Base-by-base conservation (phyloP, 2,797 vertebrate species). In the Mus minutoides region DNA sequence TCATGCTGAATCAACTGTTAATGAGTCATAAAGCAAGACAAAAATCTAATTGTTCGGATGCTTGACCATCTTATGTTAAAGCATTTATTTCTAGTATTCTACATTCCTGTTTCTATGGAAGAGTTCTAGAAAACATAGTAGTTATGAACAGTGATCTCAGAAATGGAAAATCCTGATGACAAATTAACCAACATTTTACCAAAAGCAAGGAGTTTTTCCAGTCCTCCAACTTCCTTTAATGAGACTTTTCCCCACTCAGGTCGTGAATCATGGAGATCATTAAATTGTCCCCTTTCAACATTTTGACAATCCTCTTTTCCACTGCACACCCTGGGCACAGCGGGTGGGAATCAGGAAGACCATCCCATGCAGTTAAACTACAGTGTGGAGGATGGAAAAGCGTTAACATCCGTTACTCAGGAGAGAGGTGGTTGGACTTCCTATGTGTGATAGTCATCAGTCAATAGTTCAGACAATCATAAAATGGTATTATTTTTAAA, bases 401-500 rank as follows among this genome's bases (percentile, higher is more conserved):
- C 54, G 16, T 90, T 83, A 40, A 80, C 90, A 90, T 6, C 21
- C 43, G 83, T 83, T 88, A 69, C 75, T 49, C 34, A 86, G 43
- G 78, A 91, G 77, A 92, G 49, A 85, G 62, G 29, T 43, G 29
- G 37, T 7, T 76, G 77, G 92, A 78, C 43, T 26, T 88, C 13
- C 73, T 84, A 49, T 89, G 77, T 94, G 90, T 0, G 14, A 92
- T 84, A 96, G 64, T 91, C 21, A n/a, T 92, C 91, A 71, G 87
- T 95, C 92, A 88, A 62, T 86, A 93, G 60, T 58, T 97, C 87
- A 85, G 89, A 92, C 89, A 54, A 87, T 97, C 90, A 73, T 88
- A 92, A 97, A 97, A 64, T 31, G 56, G 56, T 90, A 64, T 95
- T 91, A 58, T 84, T 97, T 95, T 95, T 82, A 80, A 94, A 92